Evolutionary conservation across 2,797 vertebrate genomes (phyloP).

Genomic region (Rhynchonycteris naso): DNA sequence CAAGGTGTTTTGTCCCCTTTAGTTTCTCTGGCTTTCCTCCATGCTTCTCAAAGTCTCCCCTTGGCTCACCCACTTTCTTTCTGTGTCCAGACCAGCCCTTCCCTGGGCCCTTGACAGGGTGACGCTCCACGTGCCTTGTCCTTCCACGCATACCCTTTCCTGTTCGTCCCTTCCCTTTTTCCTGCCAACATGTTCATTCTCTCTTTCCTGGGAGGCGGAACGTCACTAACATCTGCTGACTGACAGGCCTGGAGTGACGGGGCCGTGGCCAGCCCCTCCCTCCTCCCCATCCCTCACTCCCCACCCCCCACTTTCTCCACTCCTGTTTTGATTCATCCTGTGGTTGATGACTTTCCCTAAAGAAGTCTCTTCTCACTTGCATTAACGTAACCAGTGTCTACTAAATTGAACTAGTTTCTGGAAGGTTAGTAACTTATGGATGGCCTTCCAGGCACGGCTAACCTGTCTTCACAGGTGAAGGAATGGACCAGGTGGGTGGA

Average conservation of each 20-base stretch:
- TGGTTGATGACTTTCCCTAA: neutral
- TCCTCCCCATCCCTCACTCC: too few relatives aligned
- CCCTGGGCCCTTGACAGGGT: accelerated
- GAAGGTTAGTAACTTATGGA: neutral
- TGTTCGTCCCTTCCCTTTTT: neutral
- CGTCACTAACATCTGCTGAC: neutral
- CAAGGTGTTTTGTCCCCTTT: neutral
- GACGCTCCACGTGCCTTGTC: accelerated
- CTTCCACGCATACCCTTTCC: neutral
- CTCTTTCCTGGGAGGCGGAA: neutral
- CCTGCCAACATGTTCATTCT: neutral
- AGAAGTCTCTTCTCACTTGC: neutral
- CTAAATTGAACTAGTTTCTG: neutral
- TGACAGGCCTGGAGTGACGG: neutral
- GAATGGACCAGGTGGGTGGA: neutral
- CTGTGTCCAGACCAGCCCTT: neutral
- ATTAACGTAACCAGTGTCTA: neutral
- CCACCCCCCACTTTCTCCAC: neutral
- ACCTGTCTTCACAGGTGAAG: neutral
- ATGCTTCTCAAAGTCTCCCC: neutral
- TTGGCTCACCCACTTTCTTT: neutral
- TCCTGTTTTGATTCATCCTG: neutral
- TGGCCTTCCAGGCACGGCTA: neutral
- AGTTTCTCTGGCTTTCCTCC: neutral
- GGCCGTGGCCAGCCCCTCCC: neutral